These are phyloP conservation scores for Pseudocheirus occidentalis DNA, from an alignment of 2,797 vertebrate species.

Conservation along the genomic window DNA sequence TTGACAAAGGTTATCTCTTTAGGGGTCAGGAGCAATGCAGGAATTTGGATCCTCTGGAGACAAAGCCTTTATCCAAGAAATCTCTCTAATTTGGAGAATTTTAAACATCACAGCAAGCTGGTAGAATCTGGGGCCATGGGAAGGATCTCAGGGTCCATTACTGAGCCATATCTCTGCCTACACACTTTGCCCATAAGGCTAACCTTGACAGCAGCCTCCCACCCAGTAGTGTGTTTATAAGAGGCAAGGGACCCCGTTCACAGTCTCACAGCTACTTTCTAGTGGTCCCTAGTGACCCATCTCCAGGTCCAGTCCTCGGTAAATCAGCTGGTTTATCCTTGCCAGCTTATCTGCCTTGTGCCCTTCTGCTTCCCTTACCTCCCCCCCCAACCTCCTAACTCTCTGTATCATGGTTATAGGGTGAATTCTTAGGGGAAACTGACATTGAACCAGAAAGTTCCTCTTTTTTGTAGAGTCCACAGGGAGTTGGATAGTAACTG, in stretches of 20 bases:
- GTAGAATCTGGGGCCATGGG: neutral
- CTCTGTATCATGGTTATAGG: neutral
- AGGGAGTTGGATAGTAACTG: neutral
- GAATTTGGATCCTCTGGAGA: neutral
- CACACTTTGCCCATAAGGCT: neutral
- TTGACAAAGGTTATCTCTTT: neutral
- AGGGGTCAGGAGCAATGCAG: neutral
- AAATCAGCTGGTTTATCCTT: neutral
- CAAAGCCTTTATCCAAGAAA: neutral
- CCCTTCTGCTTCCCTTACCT: neutral
- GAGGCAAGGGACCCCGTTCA: neutral
- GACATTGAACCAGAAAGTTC: neutral
- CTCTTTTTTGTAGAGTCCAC: constrained; percentile 25
- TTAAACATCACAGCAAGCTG: neutral
- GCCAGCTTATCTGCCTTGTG: neutral
- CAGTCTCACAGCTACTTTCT: neutral
- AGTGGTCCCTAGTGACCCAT: neutral
- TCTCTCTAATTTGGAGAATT: neutral
- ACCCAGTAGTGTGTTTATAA: neutral
- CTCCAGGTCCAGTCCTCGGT: neutral
- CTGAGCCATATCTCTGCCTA: neutral
- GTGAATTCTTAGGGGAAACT: neutral
- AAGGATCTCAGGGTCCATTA: neutral
- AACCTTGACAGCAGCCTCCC: neutral
- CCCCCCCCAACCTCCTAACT: neutral